Conservation (phyloP, 1,140 invertebrate species). For the Microplitis demolitor region DNA sequence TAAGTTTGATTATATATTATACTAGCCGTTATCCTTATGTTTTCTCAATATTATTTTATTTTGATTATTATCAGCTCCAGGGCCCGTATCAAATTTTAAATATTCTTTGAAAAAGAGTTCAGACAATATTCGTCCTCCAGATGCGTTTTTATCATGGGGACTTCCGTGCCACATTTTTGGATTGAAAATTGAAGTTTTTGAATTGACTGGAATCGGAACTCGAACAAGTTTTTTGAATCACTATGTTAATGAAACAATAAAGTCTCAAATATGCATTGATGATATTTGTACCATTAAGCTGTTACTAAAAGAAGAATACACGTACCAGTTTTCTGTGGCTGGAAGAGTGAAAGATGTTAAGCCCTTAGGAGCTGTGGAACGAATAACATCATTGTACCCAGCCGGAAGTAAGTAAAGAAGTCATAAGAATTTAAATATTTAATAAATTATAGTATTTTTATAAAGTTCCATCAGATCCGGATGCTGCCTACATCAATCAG, state of each 20-base stretch:
- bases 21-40: conserved; percentile 1
- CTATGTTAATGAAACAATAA: conserved; percentile 13
- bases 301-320: conserved; percentile 43
- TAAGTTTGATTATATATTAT: conserved; percentile 15
- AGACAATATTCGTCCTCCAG: conserved; percentile 38
- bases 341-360: conserved; percentile 32
- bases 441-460: not conserved
- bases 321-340: conserved; percentile 42
- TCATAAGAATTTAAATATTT: conserved; percentile 9
- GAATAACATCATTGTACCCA: conserved; percentile 37
- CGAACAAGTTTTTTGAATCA: conserved; percentile 30
- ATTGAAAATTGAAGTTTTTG: conserved; percentile 38
- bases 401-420: conserved; percentile 46
- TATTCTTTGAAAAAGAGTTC: conserved; percentile 27
- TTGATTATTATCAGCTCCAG: conserved; percentile 36
- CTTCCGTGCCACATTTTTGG: conserved; percentile 45
- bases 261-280: conserved; percentile 25
- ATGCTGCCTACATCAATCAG: conserved; percentile 39
- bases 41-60: conserved; percentile 16
- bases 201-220: conserved; percentile 35
- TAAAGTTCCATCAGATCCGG: conserved; percentile 47
- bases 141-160: conserved; percentile 44
- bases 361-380: conserved; percentile 26
- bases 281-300: conserved; percentile 36
- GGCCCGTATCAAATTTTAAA: conserved; percentile 37